Evolutionary conservation across 2,888 invertebrate species (phyloP), one percentile per base, ranked within the genome.

Genomic region (Melanostoma scalare): DNA sequence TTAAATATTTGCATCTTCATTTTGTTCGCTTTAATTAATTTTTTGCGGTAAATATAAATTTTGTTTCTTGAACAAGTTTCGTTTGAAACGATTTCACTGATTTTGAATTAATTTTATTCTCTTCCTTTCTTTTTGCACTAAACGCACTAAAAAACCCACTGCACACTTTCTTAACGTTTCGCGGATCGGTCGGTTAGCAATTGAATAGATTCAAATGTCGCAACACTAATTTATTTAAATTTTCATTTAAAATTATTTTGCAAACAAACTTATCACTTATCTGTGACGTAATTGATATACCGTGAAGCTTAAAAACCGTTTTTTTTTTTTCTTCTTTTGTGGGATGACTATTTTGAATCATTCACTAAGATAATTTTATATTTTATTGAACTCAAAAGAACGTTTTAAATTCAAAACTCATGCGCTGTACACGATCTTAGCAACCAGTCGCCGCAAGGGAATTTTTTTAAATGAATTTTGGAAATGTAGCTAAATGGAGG

Each of bases 391-490:
- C 20, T 20, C 20, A 55, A 55, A 33, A 30, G 30, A 33, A n/a
- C 3, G 35, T 38, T 40, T 75, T 53, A 53, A 65, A n/a, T 71
- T 69, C 8, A 33, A 53, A 72, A 75, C 31, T 63, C 74, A 82
- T 74, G 65, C 74, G 69, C 69, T 58, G 68, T 69, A 20, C 55
- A 58, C 68, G 69, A 74, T 74, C 67, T 6, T 9, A 35, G 69
- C 71, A 67, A 84, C 79, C 69, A 67, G 9, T 35, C 84, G 52
- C 50, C 69, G 35, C 84, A 74, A 84, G 69, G 71, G 67, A 79
- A 67, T 78, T 71, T 65, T 78, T 78, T 74, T 71, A 53, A 84
- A 84, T 84, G 79, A 84, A 79, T 60, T 55, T 8, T 44, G 42
- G 44, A 60, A 68, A 68, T 30, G 74, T 42, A 68, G 10, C 42